These are phyloP conservation scores for Mayetiola destructor DNA, from an alignment of 2,888 invertebrate genomes.

Conservation along the genomic window DNA sequence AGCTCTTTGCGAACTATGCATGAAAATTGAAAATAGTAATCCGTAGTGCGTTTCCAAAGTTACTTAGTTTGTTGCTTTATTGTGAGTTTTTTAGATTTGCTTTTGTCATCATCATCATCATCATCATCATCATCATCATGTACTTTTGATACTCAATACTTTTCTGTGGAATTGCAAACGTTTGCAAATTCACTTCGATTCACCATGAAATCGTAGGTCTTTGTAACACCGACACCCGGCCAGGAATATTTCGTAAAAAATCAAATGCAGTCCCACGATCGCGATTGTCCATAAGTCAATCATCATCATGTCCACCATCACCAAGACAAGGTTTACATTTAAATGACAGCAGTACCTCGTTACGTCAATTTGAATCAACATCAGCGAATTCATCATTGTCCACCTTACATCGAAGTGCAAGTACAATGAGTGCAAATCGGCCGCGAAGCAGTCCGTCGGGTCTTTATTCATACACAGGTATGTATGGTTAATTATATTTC, in stretches of 20 bases:
- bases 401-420: slow-evolving; percentile 26
- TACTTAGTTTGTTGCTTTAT: too few relatives aligned
- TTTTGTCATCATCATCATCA: too few relatives aligned
- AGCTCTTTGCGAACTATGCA: too few relatives aligned
- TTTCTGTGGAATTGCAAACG: too few relatives aligned
- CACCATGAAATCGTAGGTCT: slow-evolving; percentile 30
- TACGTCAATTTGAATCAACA: slow-evolving; percentile 2
- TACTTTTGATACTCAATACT: too few relatives aligned
- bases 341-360: slow-evolving; percentile 19
- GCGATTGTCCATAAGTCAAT: slow-evolving; percentile 7
- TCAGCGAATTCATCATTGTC: slow-evolving; percentile 10
- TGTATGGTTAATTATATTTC: not conserved
- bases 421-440: slow-evolving; percentile 35
- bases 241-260: slow-evolving; percentile 34
- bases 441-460: slow-evolving; percentile 67
- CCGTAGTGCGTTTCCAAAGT: too few relatives aligned
- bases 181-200: too few relatives aligned
- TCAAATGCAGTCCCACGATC: slow-evolving; percentile 28
- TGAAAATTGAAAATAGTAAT: too few relatives aligned
- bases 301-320: slow-evolving; percentile 34
- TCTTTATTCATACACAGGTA: slow-evolving; percentile 58
- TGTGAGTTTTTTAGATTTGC: too few relatives aligned
- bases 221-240: slow-evolving; percentile 33
- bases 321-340: slow-evolving; percentile 32
- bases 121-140: too few relatives aligned